Conservation (phyloP, 2,113 vertebrate species). For the Bothrops jararaca region DNA sequence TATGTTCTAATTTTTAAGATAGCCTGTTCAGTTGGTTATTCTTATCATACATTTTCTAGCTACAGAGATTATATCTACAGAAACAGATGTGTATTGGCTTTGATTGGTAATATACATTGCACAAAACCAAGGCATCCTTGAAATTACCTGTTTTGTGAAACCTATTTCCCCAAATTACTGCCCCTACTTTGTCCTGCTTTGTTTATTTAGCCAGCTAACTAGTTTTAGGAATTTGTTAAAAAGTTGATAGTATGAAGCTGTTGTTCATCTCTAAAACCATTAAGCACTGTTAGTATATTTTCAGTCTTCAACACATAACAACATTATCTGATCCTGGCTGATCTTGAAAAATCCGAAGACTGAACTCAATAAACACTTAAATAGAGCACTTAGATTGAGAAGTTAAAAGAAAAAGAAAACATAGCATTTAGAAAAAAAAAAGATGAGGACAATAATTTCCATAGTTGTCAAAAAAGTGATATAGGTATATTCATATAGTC, state of each 20-base stretch:
- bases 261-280: not conserved
- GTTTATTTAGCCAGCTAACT: not conserved
- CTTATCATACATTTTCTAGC: not conserved
- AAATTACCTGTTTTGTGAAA: not conserved
- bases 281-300: not conserved
- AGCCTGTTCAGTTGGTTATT: not conserved
- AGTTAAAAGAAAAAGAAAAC: not conserved
- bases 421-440: not conserved
- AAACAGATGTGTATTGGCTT: not conserved
- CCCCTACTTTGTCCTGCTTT: not conserved
- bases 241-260: not conserved
- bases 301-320: not conserved
- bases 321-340: not conserved
- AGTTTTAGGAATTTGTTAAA: not conserved
- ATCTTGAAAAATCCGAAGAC: not conserved
- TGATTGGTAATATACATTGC: not conserved
- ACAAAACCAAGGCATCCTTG: not conserved
- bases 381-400: not conserved
- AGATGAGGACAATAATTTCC: not conserved
- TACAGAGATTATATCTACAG: not conserved
- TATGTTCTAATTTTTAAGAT: not conserved
- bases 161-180: not conserved
- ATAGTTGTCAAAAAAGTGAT: not conserved
- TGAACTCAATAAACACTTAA: not conserved
- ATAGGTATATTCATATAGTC: not conserved